A percentile compares a stretch with the other conserved stretches of the same genome.
Conservation (phyloP, 2,113 vertebrate species). For the Boleophthalmus pectinirostris region DNA sequence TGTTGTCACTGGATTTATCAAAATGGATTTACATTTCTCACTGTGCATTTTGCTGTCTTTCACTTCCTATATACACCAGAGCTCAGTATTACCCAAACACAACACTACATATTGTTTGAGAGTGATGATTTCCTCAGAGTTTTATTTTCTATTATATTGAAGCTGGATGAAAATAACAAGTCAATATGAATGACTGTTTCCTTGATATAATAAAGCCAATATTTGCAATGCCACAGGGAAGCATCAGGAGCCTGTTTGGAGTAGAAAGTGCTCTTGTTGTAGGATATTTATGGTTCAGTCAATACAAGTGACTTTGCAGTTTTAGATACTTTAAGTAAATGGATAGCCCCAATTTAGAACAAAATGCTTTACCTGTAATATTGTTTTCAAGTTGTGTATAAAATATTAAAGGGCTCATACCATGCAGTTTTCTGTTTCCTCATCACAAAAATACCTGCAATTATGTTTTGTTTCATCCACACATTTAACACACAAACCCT, state of each 20-base stretch:
- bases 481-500: no score
- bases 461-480: no score
- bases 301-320: neutral
- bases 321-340: neutral
- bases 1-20: slow-evolving; percentile 54
- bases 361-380: neutral
- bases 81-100: slow-evolving; percentile 5
- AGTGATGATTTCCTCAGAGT: slow-evolving; percentile 1
- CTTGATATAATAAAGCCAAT: slow-evolving; percentile 4
- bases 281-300: neutral
- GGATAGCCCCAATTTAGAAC: neutral
- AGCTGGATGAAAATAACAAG: neutral
- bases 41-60: slow-evolving; percentile 6
- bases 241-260: neutral
- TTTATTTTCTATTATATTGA: neutral
- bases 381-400: neutral
- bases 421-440: no score
- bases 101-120: slow-evolving; percentile 7
- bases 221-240: neutral
- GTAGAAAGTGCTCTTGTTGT: neutral
- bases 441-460: no score
- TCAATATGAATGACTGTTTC: slow-evolving; percentile 1
- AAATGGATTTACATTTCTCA: slow-evolving; percentile 52
- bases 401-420: no score
- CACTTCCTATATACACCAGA: neutral